Evolutionary conservation across 1,140 invertebrate species (phyloP), one percentile per base, ranked within the genome.

Genomic region (Drosophila miranda): DNA sequence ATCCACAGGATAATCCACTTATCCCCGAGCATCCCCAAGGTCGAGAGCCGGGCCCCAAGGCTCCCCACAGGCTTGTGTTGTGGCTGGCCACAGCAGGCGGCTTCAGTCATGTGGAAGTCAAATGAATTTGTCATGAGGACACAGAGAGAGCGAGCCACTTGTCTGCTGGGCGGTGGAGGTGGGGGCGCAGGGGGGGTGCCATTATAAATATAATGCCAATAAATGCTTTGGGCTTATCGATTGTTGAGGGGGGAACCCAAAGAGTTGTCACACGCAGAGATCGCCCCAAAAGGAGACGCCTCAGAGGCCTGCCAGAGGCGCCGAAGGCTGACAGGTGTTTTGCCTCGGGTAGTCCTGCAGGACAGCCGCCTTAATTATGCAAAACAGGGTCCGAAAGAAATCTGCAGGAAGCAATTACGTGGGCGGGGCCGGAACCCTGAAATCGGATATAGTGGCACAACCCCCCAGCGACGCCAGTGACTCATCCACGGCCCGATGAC

Each of bases 371-470:
- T 86, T 87, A 86, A 86, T 87, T 86, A 86, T 87, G 81, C 81
- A 81, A 61, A 54, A 68, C 79, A 63, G 59, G 81, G 82, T 77
- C 77, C 82, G 16, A 16, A 16, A 63, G 81, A 61, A 75, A 74
- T 87, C 70, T 70, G 74, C 81, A 86, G 81, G 81, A 86, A 86
- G 81, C 81, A 86, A 86, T 86, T 86, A 86, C 69, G 78, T 81
- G 78, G 81, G 82, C 82, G 81, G 64, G 54, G 16, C 16, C n/a
- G n/a, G 16, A 16, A 38, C 11, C 2, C 74, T 82, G 81, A 87
- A 86, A 87, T 86, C 81, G 74, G 81, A 87, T 86, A 86, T 86
- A 86, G 81, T 87, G 74, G 52, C 70, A 9, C 30, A 9, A 30
- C 30, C 30, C 30, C 28, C 8, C 8, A 30, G 1, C 0, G 30